A percentile compares a stretch with the other conserved stretches of the same genome.
These are phyloP conservation scores for Agriopis marginaria DNA, from an alignment of 2,888 invertebrate species.

Conservation along the genomic window DNA sequence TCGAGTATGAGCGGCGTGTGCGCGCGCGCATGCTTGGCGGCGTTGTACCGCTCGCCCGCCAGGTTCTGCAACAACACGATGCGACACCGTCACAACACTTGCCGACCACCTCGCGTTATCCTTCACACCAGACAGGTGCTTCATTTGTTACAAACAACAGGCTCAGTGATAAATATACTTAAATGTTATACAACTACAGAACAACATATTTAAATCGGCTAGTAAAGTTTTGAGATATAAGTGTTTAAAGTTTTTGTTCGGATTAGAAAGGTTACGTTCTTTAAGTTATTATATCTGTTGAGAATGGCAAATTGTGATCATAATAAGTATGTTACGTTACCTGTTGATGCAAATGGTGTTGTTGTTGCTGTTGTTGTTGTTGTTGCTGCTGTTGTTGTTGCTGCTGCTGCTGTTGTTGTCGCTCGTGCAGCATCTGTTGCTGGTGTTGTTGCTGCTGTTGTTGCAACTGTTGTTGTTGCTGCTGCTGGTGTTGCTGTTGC, in stretches of 20 bases:
- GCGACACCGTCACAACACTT: too few relatives aligned
- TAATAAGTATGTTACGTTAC: not conserved
- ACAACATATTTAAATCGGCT: too few relatives aligned
- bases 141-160: too few relatives aligned
- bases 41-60: slow-evolving; percentile 57
- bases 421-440: slow-evolving; percentile 25
- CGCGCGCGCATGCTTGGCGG: slow-evolving; percentile 60
- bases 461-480: slow-evolving; percentile 55
- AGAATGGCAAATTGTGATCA: too few relatives aligned
- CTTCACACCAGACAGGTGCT: too few relatives aligned
- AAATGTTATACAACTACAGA: too few relatives aligned
- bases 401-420: slow-evolving; percentile 50
- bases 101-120: too few relatives aligned
- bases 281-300: too few relatives aligned
- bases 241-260: too few relatives aligned
- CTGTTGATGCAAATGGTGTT: slow-evolving; percentile 20
- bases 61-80: slow-evolving; percentile 41
- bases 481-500: slow-evolving; percentile 58
- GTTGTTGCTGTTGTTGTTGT: slow-evolving; percentile 45
- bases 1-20: slow-evolving; percentile 65
- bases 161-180: too few relatives aligned
- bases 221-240: too few relatives aligned
- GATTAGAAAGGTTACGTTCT: too few relatives aligned
- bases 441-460: slow-evolving; percentile 54
- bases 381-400: slow-evolving; percentile 54